Percentiles rank a stretch among this genome's conserved stretches.
Evolutionary conservation across 2,888 invertebrate genomes (phyloP).

Genomic region (Cactoblastis cactorum): DNA sequence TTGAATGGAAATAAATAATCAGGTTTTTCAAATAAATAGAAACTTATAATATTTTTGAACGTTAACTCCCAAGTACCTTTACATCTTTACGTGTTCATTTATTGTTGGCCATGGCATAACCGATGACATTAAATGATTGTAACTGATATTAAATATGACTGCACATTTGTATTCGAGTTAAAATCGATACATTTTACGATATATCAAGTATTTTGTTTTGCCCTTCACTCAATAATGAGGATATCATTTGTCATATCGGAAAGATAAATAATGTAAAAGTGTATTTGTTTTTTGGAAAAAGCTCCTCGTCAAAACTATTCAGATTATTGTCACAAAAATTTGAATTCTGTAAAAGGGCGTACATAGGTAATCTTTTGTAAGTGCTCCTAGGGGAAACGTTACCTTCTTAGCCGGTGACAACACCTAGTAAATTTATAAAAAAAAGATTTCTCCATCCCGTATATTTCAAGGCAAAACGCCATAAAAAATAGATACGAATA

Average conservation of each 20-base stretch:
- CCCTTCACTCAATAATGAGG: neutral
- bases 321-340: neutral
- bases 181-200: neutral
- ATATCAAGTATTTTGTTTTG: neutral
- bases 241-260: neutral
- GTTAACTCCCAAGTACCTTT: too few relatives aligned
- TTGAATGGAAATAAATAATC: too few relatives aligned
- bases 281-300: neutral
- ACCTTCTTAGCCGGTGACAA: too few relatives aligned
- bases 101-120: neutral
- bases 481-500: neutral
- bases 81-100: neutral
- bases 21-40: neutral
- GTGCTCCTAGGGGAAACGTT: too few relatives aligned
- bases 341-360: too few relatives aligned
- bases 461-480: neutral
- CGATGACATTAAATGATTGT: neutral
- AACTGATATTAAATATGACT: neutral
- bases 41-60: too few relatives aligned
- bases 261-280: neutral
- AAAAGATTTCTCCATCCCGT: neutral
- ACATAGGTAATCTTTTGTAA: too few relatives aligned
- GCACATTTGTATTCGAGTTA: neutral
- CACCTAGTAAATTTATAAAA: neutral
- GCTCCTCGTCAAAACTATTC: too few relatives aligned